These are phyloP conservation scores for Glaucopsyche alexis DNA, from an alignment of 2,888 invertebrate genomes.

Conservation along the genomic window DNA sequence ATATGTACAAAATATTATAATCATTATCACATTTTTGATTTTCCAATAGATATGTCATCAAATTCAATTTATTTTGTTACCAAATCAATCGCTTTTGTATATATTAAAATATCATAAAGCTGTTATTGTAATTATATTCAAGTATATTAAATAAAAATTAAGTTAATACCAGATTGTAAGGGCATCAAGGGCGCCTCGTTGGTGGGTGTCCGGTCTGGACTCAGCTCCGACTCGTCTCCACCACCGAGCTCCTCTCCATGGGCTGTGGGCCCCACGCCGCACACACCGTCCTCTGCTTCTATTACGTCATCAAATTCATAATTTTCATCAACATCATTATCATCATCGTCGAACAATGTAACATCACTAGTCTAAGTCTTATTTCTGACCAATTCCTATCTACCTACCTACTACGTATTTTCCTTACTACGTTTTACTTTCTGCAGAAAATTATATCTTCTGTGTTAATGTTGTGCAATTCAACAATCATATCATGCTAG, in stretches of 20 bases:
- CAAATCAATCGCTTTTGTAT: no score
- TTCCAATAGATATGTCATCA: no score
- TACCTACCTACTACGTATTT: background rate
- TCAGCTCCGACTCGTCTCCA: slow-evolving; percentile 72
- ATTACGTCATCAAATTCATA: slow-evolving; percentile 41
- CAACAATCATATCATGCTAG: slow-evolving; percentile 5
- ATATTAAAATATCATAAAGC: no score
- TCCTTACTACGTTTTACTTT: background rate
- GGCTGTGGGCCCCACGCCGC: slow-evolving; percentile 66
- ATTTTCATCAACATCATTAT: background rate
- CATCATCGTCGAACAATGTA: background rate
- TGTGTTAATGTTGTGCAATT: slow-evolving; percentile 4
- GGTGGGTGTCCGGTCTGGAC: slow-evolving; percentile 76
- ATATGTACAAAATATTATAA: no score
- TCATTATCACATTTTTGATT: no score
- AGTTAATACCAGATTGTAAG: slow-evolving; percentile 68
- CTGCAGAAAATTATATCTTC: background rate
- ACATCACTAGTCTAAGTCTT: background rate
- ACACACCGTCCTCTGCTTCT: slow-evolving; percentile 75
- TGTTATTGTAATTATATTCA: no score
- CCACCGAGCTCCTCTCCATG: slow-evolving; percentile 63
- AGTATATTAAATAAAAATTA: no score
- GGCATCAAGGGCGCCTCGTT: slow-evolving; percentile 75
- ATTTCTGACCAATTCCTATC: background rate
- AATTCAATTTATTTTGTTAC: no score